Evolutionary conservation across 2,888 invertebrate species (phyloP), one percentile per base, ranked within the genome.

Genomic region (Nomada ferruginata): DNA sequence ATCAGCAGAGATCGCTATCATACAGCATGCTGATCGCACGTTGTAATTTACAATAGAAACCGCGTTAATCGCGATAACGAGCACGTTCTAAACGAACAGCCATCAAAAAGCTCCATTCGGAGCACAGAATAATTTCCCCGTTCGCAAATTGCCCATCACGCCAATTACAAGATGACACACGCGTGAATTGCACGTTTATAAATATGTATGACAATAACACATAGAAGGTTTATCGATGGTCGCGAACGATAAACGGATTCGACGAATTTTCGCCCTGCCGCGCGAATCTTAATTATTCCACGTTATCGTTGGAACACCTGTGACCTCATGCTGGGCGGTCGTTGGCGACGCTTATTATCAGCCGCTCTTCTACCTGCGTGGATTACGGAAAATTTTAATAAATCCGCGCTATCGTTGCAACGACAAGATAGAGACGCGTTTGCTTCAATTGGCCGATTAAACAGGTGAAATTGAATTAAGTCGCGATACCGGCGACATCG

Each of bases 1-100:
- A 76, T 60, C 72, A 64, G 64, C 29, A 76, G 72, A 75, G 76
- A 81, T 72, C 81, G 76, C 76, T 65, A 83, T 69, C 65, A 1
- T 53, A 61, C 76, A 10, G 47, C 44, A 15, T 60, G 63, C 15
- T 20, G 23, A 55, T 72, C 20, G 36, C 53, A 36, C 60, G 5
- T 15, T 15, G 36, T 36, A 36, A 36, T 36, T 20, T 29, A 68
- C 63, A 77, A 71, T 36, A 36, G 47, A 44, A 57, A 59, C 59
- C 59, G 50, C 29, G 73, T 81, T 73, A 69, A 81, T 71, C 72
- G 53, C 57, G 59, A 71, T 74, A 84, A 74, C 74, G 47, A 44
- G 36, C 59, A 44, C 65, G 47, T 50, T 7, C 3, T 15, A 47
- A 47, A 13, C 47, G 47, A 13, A 47, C 47, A 2, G 47, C 15